Evolutionary conservation across 2,797 vertebrate species (phyloP), one percentile per base, ranked within the genome.

Genomic region (Cercopithecus hamlyni): DNA sequence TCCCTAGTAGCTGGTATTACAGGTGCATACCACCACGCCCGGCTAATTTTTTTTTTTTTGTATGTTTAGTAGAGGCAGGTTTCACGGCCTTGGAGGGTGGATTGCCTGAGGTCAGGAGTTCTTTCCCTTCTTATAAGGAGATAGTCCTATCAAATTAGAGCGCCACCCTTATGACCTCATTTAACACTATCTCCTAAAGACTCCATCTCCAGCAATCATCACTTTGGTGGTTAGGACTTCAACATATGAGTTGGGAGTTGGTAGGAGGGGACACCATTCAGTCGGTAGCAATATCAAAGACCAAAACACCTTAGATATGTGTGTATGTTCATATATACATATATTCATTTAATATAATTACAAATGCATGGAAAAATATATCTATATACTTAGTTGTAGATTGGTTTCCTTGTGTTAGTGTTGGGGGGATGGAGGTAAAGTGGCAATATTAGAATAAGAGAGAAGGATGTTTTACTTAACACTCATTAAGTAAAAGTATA

Each of bases 321-420:
- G 33, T 45, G 3, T 85, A 17, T 93, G 17, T 33, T 80, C 12
- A 76, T 41, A 11, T 39, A 45, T 5, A 48, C 24, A n/a, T 30
- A 45, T 79, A 36, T 82, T 58, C 48, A 48, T 41, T 80, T 93
- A 76, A 67, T 84, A 61, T 26, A 88, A 84, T 67, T 79, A 19
- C 57, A 70, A 73, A 70, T 36, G 26, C 30, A 64, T 84, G 33
- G 33, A 58, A 93, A 73, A 73, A 81, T 39, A 72, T 30, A 64
- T 9, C 10, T 91, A 39, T 72, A 58, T 77, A 12, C 20, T 88
- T 15, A 57, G 43, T 45, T 61, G 14, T 64, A 83, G 67, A n/a
- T 79, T 94, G 82, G 3, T 75, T 64, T 72, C 12, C 41, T 14
- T 58, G 41, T 1, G n/a, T 83, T 33, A 92, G 33, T 76, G 0